Percentiles rank a stretch among this genome's conserved stretches.
phyloP scores from a whole-genome alignment of 2,113 vertebrate species.

The Nibea albiflora region DNA sequence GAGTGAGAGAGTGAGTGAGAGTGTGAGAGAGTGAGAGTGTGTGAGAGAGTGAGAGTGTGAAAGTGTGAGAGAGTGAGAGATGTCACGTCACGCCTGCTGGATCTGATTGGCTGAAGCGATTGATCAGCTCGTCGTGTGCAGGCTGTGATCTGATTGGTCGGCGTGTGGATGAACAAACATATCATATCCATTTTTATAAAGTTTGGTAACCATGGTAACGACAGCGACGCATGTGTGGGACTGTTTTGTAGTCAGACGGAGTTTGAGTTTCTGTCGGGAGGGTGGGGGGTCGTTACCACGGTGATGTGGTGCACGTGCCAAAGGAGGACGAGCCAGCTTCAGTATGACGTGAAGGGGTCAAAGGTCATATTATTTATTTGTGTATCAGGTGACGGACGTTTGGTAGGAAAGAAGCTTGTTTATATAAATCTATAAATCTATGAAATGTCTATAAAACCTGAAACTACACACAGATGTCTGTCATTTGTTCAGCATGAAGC shows the following conservation, averaged over 20 bases:
- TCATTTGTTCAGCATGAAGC: not conserved
- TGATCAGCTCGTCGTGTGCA: not conserved
- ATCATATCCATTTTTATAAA: conserved; percentile 43
- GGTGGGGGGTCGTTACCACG: not conserved
- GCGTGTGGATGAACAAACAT: conserved; percentile 19
- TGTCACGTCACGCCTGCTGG: not conserved
- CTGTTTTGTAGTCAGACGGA: conserved; percentile 29
- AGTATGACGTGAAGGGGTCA: conserved; percentile 32
- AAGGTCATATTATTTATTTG: conserved; percentile 84
- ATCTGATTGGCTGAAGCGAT: not conserved
- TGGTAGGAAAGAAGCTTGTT: conserved; percentile 67
- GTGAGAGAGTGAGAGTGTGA: conserved; percentile 22
- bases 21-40: conserved; percentile 34
- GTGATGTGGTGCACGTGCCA: conserved; percentile 45
- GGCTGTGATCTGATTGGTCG: conserved; percentile 42
- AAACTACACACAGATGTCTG: conserved; percentile 33
- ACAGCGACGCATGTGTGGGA: conserved; percentile 46
- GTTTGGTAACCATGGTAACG: conserved; percentile 51
- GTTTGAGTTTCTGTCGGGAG: not conserved
- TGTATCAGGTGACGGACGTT: conserved; percentile 59
- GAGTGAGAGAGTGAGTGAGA: too few species aligned
- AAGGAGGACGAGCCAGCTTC: conserved; percentile 20
- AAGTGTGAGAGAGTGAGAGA: not conserved
- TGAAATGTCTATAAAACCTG: conserved; percentile 80
- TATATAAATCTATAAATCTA: conserved; percentile 80